Conservation (phyloP, 2,888 invertebrate genomes). For the Pinctada fucata region DNA sequence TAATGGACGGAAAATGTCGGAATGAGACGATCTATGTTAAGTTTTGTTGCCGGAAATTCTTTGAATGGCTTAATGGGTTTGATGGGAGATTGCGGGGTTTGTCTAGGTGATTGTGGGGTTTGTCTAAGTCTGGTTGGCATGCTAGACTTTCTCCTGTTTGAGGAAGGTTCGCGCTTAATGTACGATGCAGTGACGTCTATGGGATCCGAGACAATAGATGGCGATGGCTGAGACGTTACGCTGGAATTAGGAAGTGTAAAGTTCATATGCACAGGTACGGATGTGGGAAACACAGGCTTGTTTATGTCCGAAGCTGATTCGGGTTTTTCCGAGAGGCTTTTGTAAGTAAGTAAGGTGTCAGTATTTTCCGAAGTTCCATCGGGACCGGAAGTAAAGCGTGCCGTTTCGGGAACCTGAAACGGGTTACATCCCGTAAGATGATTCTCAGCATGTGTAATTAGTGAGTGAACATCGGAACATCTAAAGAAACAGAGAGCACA, state of each 20-base stretch:
- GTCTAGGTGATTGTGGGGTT: background rate
- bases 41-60: background rate
- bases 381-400: constrained; percentile 29
- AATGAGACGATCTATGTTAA: constrained; percentile 29
- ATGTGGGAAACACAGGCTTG: background rate
- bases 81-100: background rate
- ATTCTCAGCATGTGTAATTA: constrained; percentile 47
- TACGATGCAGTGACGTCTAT: background rate
- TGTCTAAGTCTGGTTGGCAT: background rate
- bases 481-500: constrained; percentile 56
- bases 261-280: background rate
- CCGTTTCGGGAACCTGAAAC: constrained; percentile 39
- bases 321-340: background rate
- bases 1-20: constrained; percentile 46
- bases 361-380: background rate
- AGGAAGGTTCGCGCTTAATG: background rate
- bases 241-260: no score
- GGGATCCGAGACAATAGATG: background rate
- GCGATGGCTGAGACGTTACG: background rate
- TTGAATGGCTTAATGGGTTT: background rate
- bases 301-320: background rate
- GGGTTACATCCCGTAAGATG: constrained; percentile 52
- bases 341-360: no score
- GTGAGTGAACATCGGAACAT: constrained; percentile 35
- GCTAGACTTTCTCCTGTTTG: background rate